These are phyloP conservation scores for Acanthornis magna DNA, from an alignment of 2,797 vertebrate species.

Conservation along the genomic window DNA sequence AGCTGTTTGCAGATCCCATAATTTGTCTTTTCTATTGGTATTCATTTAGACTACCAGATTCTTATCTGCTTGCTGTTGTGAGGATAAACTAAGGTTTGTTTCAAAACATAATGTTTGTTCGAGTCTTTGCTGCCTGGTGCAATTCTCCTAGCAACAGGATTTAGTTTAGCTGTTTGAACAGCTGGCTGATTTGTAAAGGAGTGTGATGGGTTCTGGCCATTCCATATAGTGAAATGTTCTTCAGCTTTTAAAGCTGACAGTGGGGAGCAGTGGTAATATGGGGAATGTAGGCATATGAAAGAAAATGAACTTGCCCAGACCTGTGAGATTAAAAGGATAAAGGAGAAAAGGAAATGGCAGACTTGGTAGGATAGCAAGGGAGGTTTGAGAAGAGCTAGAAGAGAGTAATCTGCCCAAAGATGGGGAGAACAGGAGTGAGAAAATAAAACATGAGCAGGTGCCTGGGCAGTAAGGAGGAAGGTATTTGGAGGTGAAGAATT, in stretches of 20 bases:
- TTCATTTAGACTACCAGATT: conserved; percentile 37
- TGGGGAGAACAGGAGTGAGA: background rate
- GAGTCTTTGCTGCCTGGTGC: conserved; percentile 23
- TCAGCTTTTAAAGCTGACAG: background rate
- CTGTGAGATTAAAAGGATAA: background rate
- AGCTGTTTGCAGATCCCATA: conserved; percentile 50
- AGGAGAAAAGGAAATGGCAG: background rate
- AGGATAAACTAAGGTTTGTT: conserved; percentile 51
- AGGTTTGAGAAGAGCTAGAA: background rate
- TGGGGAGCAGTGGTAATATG: background rate
- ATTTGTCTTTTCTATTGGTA: conserved; percentile 46
- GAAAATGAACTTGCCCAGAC: background rate
- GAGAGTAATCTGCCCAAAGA: background rate
- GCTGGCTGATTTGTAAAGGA: conserved; percentile 42
- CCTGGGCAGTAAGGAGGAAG: background rate
- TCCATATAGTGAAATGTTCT: background rate
- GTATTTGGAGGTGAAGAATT: background rate
- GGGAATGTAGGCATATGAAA: background rate
- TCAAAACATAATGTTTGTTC: conserved; percentile 14
- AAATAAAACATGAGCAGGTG: background rate
- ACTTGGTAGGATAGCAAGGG: background rate
- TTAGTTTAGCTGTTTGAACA: conserved; percentile 58
- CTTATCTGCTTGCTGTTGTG: conserved; percentile 35
- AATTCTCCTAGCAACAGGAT: conserved; percentile 54
- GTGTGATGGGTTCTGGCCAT: conserved; percentile 10